Conservation (phyloP, 2,113 vertebrate genomes). For the Glaucidium brasilianum region DNA sequence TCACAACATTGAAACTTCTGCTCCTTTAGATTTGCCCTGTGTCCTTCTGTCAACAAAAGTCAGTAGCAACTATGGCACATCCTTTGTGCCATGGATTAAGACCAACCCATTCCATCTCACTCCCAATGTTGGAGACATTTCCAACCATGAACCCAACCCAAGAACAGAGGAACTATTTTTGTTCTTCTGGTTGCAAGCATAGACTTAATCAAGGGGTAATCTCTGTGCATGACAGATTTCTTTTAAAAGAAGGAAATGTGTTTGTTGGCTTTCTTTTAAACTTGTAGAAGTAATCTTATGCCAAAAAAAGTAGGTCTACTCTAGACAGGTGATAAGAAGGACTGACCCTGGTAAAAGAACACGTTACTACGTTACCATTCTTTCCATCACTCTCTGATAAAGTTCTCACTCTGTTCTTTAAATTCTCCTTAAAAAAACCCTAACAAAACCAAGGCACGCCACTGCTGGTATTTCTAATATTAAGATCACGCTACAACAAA, state of each 20-base stretch:
- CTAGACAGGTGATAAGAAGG: slow-evolving; percentile 40
- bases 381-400: slow-evolving; percentile 21
- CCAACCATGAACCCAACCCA: not conserved
- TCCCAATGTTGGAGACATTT: fast-evolving
- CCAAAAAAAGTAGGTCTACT: slow-evolving; percentile 41
- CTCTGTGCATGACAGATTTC: not conserved
- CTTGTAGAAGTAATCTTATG: not conserved
- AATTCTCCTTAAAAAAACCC: not conserved
- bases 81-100: not conserved
- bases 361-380: not conserved
- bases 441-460: not conserved
- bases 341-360: slow-evolving; percentile 24
- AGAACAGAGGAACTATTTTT: not conserved
- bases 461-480: not conserved
- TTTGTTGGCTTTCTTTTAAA: not conserved
- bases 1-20: not conserved
- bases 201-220: not conserved
- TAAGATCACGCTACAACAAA: not conserved
- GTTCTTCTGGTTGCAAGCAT: not conserved
- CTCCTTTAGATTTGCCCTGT: not conserved
- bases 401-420: not conserved
- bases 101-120: not conserved
- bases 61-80: not conserved
- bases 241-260: slow-evolving; percentile 5
- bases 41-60: not conserved